Base-by-base conservation (phyloP, 2,797 vertebrate species). In the Oryzias sinensis region DNA sequence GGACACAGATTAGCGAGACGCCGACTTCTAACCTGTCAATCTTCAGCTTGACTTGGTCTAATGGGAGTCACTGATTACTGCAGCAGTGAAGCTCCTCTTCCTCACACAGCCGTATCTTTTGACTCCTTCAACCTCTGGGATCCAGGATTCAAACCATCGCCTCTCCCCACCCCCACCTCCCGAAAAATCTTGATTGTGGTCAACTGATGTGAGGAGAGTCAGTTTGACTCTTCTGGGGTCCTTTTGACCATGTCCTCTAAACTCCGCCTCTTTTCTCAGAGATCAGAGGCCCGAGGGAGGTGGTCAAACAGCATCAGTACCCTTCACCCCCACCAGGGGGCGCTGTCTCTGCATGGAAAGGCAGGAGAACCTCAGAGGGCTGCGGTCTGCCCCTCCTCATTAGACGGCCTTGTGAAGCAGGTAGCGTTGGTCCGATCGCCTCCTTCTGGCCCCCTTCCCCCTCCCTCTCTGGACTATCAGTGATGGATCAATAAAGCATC, bases 291-390 rank as follows among this genome's bases (percentile, higher is more conserved):
- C 1, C 18, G 18, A 18, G 20, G 20, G 20, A 22, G 20, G 20
- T 2, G 20, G 20, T 22, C 20, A 22, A 22, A 22, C 3, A 2
- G 20, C 2, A 22, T 22, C 20, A 37, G 33, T 9, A 4, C 9
- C 33, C 33, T 6, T 1, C 16, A 25, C 47, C 4, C 59, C 88
- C 90, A 88, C 80, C 79, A 90, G 90, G 87, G 86, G 89, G 90
- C 64, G 83, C 8, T 77, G 78, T 84, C 56, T 43, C 86, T 49
- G 74, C 47, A 43, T 50, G 3, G 2, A 3, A 0, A 0, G 50
- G 17, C 20, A 0, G 17, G 47, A 45, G 18, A 51, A 42, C n/a
- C 7, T 4, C 9, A 37, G 2, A 37, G 2, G 0, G 5, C 52
- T 29, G 48, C 8, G 7, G 44, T 13, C 55, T 24, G 50, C 15